Conservation (phyloP, 2,888 invertebrate genomes). For the Sesia bembeciformis region DNA sequence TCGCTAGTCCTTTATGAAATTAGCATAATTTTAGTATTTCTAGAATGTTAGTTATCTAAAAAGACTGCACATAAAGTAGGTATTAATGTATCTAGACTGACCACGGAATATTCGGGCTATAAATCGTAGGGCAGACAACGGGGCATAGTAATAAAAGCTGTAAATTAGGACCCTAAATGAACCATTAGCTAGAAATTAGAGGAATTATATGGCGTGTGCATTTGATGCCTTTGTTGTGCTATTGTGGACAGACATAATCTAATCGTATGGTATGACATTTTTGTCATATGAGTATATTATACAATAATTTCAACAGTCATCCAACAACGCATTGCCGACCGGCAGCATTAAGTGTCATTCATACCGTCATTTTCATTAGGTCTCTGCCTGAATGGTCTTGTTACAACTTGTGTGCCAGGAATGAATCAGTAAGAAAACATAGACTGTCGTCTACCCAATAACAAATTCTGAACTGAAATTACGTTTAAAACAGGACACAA, state of each 20-base stretch:
- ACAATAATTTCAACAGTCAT: too few species aligned
- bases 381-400: too few species aligned
- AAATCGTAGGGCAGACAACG: background rate
- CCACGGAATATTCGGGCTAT: background rate
- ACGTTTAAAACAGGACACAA: background rate
- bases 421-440: background rate
- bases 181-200: constrained; percentile 36
- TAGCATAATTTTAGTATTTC: too few species aligned
- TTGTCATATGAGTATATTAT: too few species aligned
- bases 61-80: too few species aligned
- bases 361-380: too few species aligned
- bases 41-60: too few species aligned
- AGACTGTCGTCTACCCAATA: background rate
- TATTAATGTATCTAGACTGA: background rate
- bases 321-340: too few species aligned
- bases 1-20: too few species aligned
- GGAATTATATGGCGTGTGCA: constrained; percentile 23
- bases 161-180: constrained; percentile 33
- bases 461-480: background rate
- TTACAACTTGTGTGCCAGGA: background rate
- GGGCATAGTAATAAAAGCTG: constrained; percentile 7
- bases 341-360: too few species aligned
- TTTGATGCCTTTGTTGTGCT: constrained; percentile 4
- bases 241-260: too few species aligned
- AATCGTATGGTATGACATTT: too few species aligned